Percentiles rank a stretch among this genome's conserved stretches.
Conservation (phyloP, 92 coral and sea anemone species). For the Zoanthus sansibaricus region DNA sequence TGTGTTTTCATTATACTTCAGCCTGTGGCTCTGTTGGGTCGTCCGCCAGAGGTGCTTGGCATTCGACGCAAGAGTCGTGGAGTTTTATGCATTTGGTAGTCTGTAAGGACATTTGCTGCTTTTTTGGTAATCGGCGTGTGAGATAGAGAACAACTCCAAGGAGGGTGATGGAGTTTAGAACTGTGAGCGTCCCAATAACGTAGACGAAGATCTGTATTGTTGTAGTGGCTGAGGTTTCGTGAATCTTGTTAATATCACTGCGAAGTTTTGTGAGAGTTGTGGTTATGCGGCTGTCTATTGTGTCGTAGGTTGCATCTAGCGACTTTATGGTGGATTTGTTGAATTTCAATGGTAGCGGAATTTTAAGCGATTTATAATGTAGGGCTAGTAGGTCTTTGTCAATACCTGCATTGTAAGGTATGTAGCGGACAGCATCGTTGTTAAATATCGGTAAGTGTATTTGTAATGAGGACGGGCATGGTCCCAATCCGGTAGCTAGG, state of each 20-base stretch:
- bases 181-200: neutral
- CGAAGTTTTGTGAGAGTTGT: neutral
- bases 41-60: neutral
- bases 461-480: conserved; percentile 8
- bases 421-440: neutral
- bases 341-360: neutral
- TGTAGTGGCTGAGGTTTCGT: conserved; percentile 22
- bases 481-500: conserved; percentile 41
- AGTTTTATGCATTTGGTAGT: too few species aligned
- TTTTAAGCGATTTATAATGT: neutral
- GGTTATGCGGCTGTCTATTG: neutral
- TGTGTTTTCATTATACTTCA: too few species aligned
- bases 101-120: neutral
- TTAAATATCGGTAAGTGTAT: conserved; percentile 6
- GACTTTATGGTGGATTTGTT: neutral
- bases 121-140: neutral
- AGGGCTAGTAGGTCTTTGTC: neutral
- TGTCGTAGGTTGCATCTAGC: neutral
- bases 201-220: neutral
- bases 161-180: neutral
- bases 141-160: neutral
- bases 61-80: too few species aligned
- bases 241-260: neutral
- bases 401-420: neutral
- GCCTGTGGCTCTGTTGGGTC: neutral